Base-by-base conservation (phyloP, 2,888 invertebrate species). In the Drosophila peninsularis region DNA sequence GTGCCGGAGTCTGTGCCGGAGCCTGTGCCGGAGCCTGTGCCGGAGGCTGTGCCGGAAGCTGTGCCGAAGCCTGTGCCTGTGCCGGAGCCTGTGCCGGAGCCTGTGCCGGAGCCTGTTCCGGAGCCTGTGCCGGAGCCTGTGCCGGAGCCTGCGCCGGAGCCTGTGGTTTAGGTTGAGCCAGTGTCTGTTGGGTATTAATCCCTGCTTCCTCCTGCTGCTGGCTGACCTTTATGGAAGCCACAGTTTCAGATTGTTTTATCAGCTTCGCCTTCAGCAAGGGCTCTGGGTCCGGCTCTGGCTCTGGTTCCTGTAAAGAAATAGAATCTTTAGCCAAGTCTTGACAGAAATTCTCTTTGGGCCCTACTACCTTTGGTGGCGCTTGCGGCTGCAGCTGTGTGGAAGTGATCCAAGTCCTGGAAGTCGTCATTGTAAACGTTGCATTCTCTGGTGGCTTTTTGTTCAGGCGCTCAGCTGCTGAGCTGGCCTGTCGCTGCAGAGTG, bases 391-490 rank as follows among this genome's bases (percentile, higher is more conserved):
- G 21, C 27, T 62, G 62, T 13, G 53, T 50, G 32, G 66, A 63
- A 13, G 60, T 67, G 5, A 57, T 49, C 63, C 44, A 57, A 36
- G 74, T 57, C 61, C 64, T 63, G 54, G 57, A 71, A 49, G 65
- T 62, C 5, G 44, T 57, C 32, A 70, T 27, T 39, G 71, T 52
- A 19, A 50, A 62, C 1, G 44, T 50, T 1, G 66, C 53, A 21
- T 61, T 71, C 44, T 75, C 77, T 21, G 66, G 27, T 10, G 39
- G 24, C 17, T 54, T 64, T 17, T 49, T 64, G 11, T 30, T 7
- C 41, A 24, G 0, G 10, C 71, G 54, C 44, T 65, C 83, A 11
- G 62, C 39, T 10, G 63, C 42, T 21, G 61, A 42, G 14, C 47
- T 50, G 0, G 45, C 27, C 60, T 70, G 62, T 32, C 44, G 56